Evolutionary conservation across 2,797 vertebrate genomes (phyloP), one percentile per base, ranked within the genome.

Genomic region (Sphenopsis melanotis): DNA sequence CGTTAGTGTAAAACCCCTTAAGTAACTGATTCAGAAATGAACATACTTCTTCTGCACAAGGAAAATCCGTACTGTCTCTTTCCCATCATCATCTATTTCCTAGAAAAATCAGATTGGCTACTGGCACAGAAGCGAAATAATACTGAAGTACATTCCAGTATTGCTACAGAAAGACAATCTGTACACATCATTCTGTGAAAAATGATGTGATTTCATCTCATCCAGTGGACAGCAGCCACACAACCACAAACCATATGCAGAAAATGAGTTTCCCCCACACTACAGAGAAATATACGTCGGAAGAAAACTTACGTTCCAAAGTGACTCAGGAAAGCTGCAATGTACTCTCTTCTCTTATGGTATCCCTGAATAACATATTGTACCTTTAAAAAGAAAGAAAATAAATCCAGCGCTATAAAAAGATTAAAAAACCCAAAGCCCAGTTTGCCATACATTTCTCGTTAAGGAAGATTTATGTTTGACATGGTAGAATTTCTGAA

Each of bases 321-420:
- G 98, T 99, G 99, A 97, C 99, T 99, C 92, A 99, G 99, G 94
- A 99, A 99, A 86, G 99, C 99, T 55, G 99, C 99, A 10, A 99
- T 99, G 93, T 99, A 99, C 89, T 99, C 99, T 96, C 99, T 98
- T 96, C 99, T 98, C 96, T 99, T 99, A 98, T 99, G 99, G 94
- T 99, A 99, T 87, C 99, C 99, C 97, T 99, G 99, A 97, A 99
- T 99, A 89, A 99, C 98, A 94, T 99, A 99, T 86, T 99, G 99
- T 93, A 99, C 99, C 99, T 99, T 93, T 36, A 97, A 97, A 69
- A 86, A 94, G 83, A 84, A 74, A 74, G 64, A 4, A 76, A 79
- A 64, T 27, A 88, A 83, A 90, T 77, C 30, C 65, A 96, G 71
- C 93, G 46, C 24, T 93, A 76, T 46, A 87, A 94, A 82, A 83